Conservation (phyloP, 92 coral and sea anemone genomes). For the Blastomussa wellsi region DNA sequence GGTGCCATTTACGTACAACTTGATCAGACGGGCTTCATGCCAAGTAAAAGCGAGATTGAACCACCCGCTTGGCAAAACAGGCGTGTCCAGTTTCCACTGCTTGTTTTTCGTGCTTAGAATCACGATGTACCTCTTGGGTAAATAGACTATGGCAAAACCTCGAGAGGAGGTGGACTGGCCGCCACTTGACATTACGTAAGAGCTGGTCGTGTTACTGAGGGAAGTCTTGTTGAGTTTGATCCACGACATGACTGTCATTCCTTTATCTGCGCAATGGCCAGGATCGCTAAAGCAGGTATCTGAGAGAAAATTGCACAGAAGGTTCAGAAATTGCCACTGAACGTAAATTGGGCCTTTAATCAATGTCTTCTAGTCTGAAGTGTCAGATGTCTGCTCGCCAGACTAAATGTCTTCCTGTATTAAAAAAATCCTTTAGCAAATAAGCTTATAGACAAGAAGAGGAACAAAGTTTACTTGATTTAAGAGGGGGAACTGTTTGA, state of each 20-base stretch:
- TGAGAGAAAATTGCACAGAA: neutral
- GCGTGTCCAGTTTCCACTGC: constrained; percentile 81
- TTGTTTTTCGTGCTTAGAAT: constrained; percentile 72
- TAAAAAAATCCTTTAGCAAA: too few species aligned
- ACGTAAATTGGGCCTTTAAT: neutral
- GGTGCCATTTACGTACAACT: constrained; percentile 75
- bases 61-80: constrained; percentile 77
- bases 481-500: too few species aligned
- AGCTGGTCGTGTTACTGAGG: constrained; percentile 53
- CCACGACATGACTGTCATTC: constrained; percentile 74
- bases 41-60: constrained; percentile 90
- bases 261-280: constrained; percentile 67
- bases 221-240: constrained; percentile 66
- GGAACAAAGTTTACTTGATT: too few species aligned
- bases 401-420: too few species aligned
- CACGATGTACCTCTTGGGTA: constrained; percentile 66
- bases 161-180: constrained; percentile 89
- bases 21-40: constrained; percentile 64
- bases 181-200: constrained; percentile 83
- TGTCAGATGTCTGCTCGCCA: too few species aligned
- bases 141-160: constrained; percentile 78
- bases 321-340: neutral
- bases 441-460: too few species aligned
- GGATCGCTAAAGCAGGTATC: constrained; percentile 86
- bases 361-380: too few species aligned